phyloP scores from a whole-genome alignment of 2,113 vertebrate genomes.

The Erythrocercus mccallii region DNA sequence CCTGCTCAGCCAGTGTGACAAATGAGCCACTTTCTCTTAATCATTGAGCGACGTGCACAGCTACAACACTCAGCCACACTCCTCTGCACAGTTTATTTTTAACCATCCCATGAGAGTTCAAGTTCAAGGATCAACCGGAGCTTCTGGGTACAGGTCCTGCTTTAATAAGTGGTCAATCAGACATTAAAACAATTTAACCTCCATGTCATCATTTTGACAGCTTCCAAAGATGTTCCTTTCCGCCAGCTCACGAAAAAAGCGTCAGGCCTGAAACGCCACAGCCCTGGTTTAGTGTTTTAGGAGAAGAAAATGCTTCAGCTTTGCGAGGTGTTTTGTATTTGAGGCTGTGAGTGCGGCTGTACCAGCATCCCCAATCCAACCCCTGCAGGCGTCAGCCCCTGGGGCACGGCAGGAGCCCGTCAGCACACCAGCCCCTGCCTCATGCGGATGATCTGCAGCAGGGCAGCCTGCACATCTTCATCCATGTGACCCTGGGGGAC shows the following conservation, averaged over 20 bases:
- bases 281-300: background rate
- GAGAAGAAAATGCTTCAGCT: background rate
- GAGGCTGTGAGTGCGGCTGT: background rate
- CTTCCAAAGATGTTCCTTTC: background rate
- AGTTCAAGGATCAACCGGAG: background rate
- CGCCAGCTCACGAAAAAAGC: background rate
- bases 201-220: slow-evolving; percentile 63
- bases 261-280: background rate
- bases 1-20: background rate
- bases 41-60: background rate
- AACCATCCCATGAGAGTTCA: background rate
- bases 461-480: slow-evolving; percentile 93
- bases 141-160: background rate
- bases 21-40: background rate
- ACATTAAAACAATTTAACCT: slow-evolving; percentile 13
- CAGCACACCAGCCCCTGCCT: slow-evolving; percentile 94
- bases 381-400: fast-evolving
- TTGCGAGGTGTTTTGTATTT: background rate
- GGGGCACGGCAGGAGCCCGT: background rate
- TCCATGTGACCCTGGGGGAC: slow-evolving; percentile 93
- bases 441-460: slow-evolving; percentile 97
- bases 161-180: slow-evolving; percentile 35
- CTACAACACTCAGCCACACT: background rate
- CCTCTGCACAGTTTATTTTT: background rate
- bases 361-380: background rate